Base-by-base conservation (phyloP, 2,797 vertebrate genomes). In the Falco biarmicus region DNA sequence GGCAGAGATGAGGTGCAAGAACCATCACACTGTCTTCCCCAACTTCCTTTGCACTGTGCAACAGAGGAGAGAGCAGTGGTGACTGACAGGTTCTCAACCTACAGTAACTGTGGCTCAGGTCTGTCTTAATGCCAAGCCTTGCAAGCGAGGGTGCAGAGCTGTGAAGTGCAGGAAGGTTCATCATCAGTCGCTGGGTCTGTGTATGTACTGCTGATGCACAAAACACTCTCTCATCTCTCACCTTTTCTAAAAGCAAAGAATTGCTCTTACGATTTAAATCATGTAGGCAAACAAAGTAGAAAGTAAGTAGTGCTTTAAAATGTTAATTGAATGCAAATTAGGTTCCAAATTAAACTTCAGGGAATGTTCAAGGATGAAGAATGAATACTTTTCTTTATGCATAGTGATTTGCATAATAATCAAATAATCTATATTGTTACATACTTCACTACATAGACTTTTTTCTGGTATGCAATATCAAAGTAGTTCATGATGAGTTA, bases 301-400 rank as follows among this genome's bases (percentile, higher is more conserved):
- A 88, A 75, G 48, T 71, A 86, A 51, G 45, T 90, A 78, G 57
- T 75, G 48, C 77, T 91, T 88, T 87, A 84, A 94, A 95, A 89
- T 80, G 63, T 71, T 94, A 93, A 81, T 51, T 51, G 53, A 84
- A 84, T 88, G 89, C 56, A 89, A 84, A 77, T 87, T n/a, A 80
- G 41, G 29, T 92, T 94, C 61, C 81, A 77, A 65, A 90, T 90
- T 79, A 76, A 91, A 90, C 60, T 89, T 90, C 11, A 41, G 71
- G 66, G 70, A 89, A 34, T 51, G 41, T 54, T 74, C 19, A 65
- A 59, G 41, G 60, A 83, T 87, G 75, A 87, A 87, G 78, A 89
- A 95, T 59, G 56, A 71, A 79, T 79, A 54, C 43, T 92, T 93
- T 65, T 34, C 48, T 65, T 93, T 64, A 80, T 60, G 25, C 12